Base-by-base conservation (phyloP, 2,113 vertebrate genomes). In the Rynchops niger region DNA sequence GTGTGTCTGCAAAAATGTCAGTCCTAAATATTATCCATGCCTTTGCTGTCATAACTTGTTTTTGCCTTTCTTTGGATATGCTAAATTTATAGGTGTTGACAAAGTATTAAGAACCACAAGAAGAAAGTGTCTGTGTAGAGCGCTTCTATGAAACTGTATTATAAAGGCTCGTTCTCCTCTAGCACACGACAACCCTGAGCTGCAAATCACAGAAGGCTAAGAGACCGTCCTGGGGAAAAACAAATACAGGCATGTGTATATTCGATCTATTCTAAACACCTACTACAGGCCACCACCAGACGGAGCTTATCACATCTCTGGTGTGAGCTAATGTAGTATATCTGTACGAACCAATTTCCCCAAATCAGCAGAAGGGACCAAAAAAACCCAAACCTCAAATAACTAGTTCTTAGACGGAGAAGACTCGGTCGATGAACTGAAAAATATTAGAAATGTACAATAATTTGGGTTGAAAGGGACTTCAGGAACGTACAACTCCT, bases 11-110 rank as follows among this genome's bases (percentile, higher is more conserved):
- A 77, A 86, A 88, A 87, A 34, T 66, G 62, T 67, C 95, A 93
- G 47, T 77, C 90, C 78, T 85, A 67, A 90, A 95, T 94, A 91
- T 95, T 88, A 79, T 50, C 81, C 19, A 30, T 84, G 62, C 22
- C n/a, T 95, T 92, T 70, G 19, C 94, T 91, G 88, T 95, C 91
- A 95, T 63, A 91, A 62, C 52, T 91, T 82, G 34, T 2, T 82
- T 86, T 96, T 93, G 92, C 56, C 29, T 95, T 93, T 88, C 90
- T 86, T 94, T 79, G 49, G n/a, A 53, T 86, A 65, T 55, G 66
- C 70, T 97, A 96, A 97, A 96, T 90, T 82, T 88, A 77, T 81
- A 95, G 38, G 78, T 87, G 83, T 94, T 96, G 94, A 93, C 88
- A 87, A 89, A 94, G 73, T 30, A 94, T 87, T 91, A 88, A 79